These are phyloP conservation scores for Eristalis pertinax DNA, from an alignment of 2,888 invertebrate species.

Conservation along the genomic window DNA sequence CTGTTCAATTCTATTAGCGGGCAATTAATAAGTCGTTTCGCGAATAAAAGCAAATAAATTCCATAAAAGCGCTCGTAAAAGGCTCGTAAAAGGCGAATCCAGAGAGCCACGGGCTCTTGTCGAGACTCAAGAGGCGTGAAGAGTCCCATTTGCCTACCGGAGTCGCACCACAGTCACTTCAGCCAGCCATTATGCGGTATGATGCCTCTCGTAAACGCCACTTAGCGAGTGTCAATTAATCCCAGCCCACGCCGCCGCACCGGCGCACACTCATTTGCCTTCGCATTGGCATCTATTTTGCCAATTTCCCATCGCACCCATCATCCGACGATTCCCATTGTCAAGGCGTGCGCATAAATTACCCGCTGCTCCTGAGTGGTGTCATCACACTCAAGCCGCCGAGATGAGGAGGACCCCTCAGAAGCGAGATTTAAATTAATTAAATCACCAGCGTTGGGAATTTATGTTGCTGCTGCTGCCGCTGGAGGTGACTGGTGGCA, in stretches of 20 bases:
- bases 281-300: constrained; percentile 28
- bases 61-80: constrained; percentile 5
- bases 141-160: constrained; percentile 31
- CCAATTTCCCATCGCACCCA: constrained; percentile 5
- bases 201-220: constrained; percentile 49
- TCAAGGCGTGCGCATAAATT: constrained; percentile 30
- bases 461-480: not conserved
- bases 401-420: constrained; percentile 23
- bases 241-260: constrained; percentile 8
- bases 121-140: constrained; percentile 46
- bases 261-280: not conserved
- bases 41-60: constrained; percentile 23
- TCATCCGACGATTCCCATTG: constrained; percentile 8
- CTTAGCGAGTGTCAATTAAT: constrained; percentile 64
- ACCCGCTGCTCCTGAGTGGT: constrained; percentile 22
- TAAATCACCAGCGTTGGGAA: constrained; percentile 8
- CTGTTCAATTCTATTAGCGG: constrained; percentile 14
- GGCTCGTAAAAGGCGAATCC: constrained; percentile 16
- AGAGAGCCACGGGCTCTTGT: constrained; percentile 6
- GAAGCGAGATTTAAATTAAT: constrained; percentile 34
- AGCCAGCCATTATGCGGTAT: constrained; percentile 10
- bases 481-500: constrained; percentile 11
- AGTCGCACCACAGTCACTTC: constrained; percentile 6
- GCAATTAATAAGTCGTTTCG: constrained; percentile 32
- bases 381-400: constrained; percentile 9